These are phyloP conservation scores for Synergus umbraculus DNA, from an alignment of 2,888 invertebrate species.

Conservation along the genomic window DNA sequence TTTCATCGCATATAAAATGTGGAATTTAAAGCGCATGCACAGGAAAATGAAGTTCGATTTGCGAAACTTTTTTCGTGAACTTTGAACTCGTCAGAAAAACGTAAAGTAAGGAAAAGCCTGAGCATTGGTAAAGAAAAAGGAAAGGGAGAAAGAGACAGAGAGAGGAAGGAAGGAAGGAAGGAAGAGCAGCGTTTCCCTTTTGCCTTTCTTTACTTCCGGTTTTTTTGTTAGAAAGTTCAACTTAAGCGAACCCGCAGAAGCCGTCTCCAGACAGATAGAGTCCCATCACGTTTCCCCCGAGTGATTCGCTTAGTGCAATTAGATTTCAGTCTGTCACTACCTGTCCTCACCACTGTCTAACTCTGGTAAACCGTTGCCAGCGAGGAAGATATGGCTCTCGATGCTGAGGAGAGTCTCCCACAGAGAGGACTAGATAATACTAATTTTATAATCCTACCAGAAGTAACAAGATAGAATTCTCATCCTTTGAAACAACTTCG, in stretches of 20 bases:
- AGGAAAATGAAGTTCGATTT: background rate
- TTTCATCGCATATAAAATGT: too few relatives aligned
- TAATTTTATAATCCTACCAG: background rate
- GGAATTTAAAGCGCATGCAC: background rate
- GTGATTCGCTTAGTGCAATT: conserved; percentile 44
- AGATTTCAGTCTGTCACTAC: conserved; percentile 42
- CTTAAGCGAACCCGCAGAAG: conserved; percentile 22
- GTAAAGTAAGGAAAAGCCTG: background rate
- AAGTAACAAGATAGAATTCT: background rate
- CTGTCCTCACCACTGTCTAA: conserved; percentile 31
- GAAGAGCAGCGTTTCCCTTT: conserved; percentile 2
- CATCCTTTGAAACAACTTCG: background rate
- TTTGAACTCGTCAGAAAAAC: background rate
- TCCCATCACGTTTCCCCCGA: conserved; percentile 40
- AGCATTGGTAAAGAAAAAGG: background rate
- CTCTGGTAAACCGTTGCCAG: conserved; percentile 34
- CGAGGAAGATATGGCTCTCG: background rate
- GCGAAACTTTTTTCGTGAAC: background rate
- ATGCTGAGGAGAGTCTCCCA: background rate
- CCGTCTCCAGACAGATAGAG: conserved; percentile 37
- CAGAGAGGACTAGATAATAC: background rate
- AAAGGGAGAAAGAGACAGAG: background rate
- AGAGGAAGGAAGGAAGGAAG: background rate
- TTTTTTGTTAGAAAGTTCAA: conserved; percentile 23
- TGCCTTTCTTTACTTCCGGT: conserved; percentile 25